Conservation (phyloP, 2,888 invertebrate species). For the Apamea epomidion region DNA sequence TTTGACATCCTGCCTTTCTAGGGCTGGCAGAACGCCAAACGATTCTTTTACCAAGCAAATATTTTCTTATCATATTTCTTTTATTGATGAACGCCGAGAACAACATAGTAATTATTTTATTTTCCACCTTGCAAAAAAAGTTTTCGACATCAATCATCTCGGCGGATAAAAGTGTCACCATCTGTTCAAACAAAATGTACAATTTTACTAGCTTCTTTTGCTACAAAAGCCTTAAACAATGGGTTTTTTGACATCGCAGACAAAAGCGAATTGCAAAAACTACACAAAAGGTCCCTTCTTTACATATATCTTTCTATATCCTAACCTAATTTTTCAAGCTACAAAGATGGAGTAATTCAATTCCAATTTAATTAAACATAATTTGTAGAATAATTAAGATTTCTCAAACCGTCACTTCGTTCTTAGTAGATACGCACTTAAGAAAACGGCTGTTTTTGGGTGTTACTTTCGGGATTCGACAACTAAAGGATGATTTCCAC, state of each 20-base stretch:
- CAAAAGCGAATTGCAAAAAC: constrained; percentile 61
- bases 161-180: not conserved
- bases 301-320: constrained; percentile 71
- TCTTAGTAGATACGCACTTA: not conserved
- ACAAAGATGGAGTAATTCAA: constrained; percentile 23
- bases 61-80: constrained; percentile 38
- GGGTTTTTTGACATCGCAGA: constrained; percentile 45
- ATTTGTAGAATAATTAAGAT: constrained; percentile 11
- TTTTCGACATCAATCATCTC: not conserved
- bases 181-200: constrained; percentile 22
- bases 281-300: constrained; percentile 80
- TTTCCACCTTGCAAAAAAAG: not conserved
- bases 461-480: not conserved
- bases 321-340: constrained; percentile 57
- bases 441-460: not conserved
- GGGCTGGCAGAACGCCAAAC: constrained; percentile 49
- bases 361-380: constrained; percentile 34
- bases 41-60: constrained; percentile 18
- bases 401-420: constrained; percentile 5
- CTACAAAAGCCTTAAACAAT: constrained; percentile 35
- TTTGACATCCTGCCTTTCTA: constrained; percentile 12
- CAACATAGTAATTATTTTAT: constrained; percentile 2
- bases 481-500: too few relatives aligned
- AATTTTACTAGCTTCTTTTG: constrained; percentile 14
- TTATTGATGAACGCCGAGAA: constrained; percentile 20